Conservation (phyloP, 2,113 vertebrate genomes). For the Cnemophilus loriae region DNA sequence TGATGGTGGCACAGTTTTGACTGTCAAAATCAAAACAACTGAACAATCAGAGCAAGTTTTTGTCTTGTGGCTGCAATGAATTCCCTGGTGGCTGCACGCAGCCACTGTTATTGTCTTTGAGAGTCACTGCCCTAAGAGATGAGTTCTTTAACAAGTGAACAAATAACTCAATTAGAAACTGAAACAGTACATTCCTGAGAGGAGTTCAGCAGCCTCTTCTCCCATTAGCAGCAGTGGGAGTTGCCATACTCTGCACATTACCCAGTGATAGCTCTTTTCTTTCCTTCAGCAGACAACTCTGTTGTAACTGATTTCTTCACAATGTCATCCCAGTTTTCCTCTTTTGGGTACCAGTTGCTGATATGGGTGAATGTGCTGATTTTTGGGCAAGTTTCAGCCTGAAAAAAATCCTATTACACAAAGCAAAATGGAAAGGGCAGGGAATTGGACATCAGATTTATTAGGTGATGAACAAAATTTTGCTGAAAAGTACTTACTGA, state of each 20-base stretch:
- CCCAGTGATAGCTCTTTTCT: background rate
- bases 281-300: background rate
- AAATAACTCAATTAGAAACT: conserved; percentile 24
- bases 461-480: background rate
- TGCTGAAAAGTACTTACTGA: background rate
- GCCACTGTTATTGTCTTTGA: background rate
- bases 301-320: background rate
- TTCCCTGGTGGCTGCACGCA: background rate
- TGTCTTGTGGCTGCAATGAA: background rate
- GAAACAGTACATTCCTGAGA: conserved; percentile 12
- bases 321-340: background rate
- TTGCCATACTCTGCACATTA: background rate
- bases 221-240: background rate
- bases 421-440: background rate
- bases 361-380: background rate
- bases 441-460: background rate
- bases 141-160: conserved; percentile 23
- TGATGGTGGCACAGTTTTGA: background rate
- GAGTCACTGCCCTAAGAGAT: background rate
- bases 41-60: conserved; percentile 12
- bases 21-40: conserved; percentile 6
- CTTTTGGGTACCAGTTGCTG: background rate
- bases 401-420: background rate
- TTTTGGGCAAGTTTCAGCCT: background rate
- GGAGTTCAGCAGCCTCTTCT: background rate